A percentile compares a stretch with the other conserved stretches of the same genome.
Conservation (phyloP, 2,113 vertebrate genomes). For the Centropus bengalensis region DNA sequence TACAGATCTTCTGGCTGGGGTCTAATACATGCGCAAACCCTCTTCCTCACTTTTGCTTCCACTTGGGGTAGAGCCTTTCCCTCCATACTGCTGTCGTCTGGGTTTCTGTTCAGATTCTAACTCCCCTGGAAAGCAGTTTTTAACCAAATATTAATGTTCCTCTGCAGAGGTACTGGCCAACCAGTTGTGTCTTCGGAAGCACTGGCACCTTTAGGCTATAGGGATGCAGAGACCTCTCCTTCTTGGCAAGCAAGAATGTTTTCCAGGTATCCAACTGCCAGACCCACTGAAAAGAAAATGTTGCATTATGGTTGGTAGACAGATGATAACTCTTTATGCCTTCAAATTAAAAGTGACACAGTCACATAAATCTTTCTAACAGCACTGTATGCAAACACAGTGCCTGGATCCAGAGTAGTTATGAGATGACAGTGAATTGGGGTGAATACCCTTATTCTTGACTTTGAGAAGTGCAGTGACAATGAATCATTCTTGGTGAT, state of each 20-base stretch:
- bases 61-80: not conserved
- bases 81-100: not conserved
- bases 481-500: constrained; percentile 62
- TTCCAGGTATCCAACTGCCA: constrained; percentile 7
- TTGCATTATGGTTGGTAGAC: not conserved
- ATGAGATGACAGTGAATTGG: constrained; percentile 28
- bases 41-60: not conserved
- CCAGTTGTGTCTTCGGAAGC: not conserved
- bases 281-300: not conserved
- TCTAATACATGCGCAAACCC: not conserved
- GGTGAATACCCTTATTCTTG: constrained; percentile 59
- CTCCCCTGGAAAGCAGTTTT: not conserved
- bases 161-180: not conserved
- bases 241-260: not conserved
- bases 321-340: constrained; percentile 19
- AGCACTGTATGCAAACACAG: not conserved
- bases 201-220: not conserved
- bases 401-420: not conserved
- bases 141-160: not conserved
- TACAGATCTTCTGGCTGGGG: not conserved
- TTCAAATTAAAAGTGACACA: constrained; percentile 54
- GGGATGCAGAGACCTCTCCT: not conserved
- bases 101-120: not conserved
- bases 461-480: constrained; percentile 64
- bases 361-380: constrained; percentile 28